Evolutionary conservation across 2,797 vertebrate species (phyloP).

Genomic region (Amniataba percoides): DNA sequence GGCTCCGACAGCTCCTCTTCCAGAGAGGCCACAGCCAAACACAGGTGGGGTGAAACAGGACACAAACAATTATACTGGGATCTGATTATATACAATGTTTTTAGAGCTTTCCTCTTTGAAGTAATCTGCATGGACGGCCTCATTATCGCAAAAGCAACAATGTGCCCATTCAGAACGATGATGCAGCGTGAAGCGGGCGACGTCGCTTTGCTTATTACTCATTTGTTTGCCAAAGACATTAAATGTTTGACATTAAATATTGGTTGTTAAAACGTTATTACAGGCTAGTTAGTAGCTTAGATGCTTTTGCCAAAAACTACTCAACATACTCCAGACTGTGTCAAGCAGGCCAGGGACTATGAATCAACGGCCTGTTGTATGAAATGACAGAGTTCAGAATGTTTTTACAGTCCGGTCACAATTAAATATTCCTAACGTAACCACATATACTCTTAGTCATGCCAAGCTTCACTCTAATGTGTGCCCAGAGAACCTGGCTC

Average conservation of each 20-base stretch:
- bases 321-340: conserved; percentile 26
- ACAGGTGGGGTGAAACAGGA: conserved; percentile 70
- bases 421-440: conserved; percentile 50
- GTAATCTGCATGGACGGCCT: neutral
- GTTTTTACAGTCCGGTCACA: conserved; percentile 52
- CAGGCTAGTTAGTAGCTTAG: conserved; percentile 36
- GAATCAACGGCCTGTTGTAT: conserved; percentile 51
- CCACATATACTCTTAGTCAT: conserved; percentile 20
- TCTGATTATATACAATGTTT: neutral
- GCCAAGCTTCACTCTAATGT: conserved; percentile 25
- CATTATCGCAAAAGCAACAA: neutral
- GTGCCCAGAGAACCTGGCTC: neutral
- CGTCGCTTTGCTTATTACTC: conserved; percentile 3
- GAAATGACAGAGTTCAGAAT: conserved; percentile 37
- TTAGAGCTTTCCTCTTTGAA: neutral
- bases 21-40: conserved; percentile 64
- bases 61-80: neutral
- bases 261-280: conserved; percentile 31
- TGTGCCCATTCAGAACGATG: neutral
- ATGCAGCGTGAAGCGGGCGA: conserved; percentile 5
- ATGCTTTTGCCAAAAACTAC: conserved; percentile 49
- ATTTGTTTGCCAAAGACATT: conserved; percentile 40
- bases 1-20: conserved; percentile 58
- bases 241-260: conserved; percentile 36
- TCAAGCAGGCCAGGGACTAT: conserved; percentile 35